Conservation (phyloP, 2,888 invertebrate genomes). For the Stenotaenia linearis region DNA sequence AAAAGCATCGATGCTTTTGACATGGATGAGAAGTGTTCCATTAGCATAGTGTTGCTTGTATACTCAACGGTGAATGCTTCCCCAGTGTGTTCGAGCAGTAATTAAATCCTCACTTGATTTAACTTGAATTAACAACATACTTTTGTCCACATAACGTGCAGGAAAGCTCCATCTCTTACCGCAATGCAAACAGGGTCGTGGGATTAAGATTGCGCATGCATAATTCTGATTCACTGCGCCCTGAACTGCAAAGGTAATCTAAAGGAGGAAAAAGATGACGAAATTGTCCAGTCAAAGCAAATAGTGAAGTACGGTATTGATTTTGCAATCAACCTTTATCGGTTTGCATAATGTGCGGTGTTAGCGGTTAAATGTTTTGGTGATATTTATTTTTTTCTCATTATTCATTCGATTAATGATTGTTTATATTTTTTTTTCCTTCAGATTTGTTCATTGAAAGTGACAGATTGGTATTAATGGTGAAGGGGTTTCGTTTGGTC, state of each 20-base stretch:
- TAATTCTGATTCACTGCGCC: not conserved
- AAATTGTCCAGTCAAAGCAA: not conserved
- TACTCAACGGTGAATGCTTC: not conserved
- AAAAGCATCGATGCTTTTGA: conserved; percentile 20
- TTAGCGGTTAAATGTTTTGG: not conserved
- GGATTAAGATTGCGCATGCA: conserved; percentile 1
- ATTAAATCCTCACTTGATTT: conserved; percentile 23
- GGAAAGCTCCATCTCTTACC: not conserved
- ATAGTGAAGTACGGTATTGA: not conserved
- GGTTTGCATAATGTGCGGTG: not conserved
- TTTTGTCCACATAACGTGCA: not conserved
- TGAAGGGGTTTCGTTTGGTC: not conserved
- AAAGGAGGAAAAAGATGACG: not conserved
- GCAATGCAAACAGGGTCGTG: not conserved
- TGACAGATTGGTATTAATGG: too few species aligned
- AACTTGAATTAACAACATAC: conserved; percentile 13
- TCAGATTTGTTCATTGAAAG: not conserved
- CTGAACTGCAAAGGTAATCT: too few species aligned
- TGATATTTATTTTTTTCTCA: not conserved
- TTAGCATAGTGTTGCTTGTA: conserved; percentile 19
- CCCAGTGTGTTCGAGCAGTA: conserved; percentile 10
- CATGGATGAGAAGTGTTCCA: conserved; percentile 21
- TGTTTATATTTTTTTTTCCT: not conserved
- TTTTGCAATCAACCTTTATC: not conserved
- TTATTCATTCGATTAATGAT: not conserved